Evolutionary conservation across 2,888 invertebrate species (phyloP), one percentile per base, ranked within the genome.

Genomic region (Plemyria rubiginata): DNA sequence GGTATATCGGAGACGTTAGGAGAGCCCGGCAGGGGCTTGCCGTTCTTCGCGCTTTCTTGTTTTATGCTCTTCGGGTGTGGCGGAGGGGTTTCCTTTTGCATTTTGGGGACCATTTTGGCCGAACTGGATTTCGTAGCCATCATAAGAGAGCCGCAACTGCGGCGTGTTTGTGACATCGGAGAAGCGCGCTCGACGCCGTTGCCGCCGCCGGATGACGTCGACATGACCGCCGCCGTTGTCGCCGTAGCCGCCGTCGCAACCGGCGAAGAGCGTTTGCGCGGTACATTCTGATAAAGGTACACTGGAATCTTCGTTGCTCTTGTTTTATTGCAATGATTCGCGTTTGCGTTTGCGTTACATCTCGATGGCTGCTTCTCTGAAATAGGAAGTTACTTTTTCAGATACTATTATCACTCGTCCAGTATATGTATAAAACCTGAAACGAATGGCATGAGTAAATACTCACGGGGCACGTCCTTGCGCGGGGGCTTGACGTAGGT

Each of bases 111-210:
- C 60, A 92, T 87, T 79, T 94, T 94, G 0, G 94, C 94, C 0
- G 93, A 93, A 71, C 94, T 94, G 0, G 94, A 94, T 65, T 94
- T 94, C 0, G 94, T 94, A 0, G 94, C 94, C 70, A 91, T 94
- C 80, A 94, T 94, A 36, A 92, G 70, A 0, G 92, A 91, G 0
- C 87, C 82, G 0, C 58, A 58, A n/a, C n/a, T n/a, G 11, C 50
- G 54, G 13, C 62, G 57, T 13, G 46, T 36, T 15, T 48, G 36
- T 0, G 57, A 43, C 0, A 66, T 1, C 0, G 58, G 61, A 0
- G 70, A 65, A 0, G 55, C 0, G 58, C 59, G 3, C 54, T 65
- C n/a, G 50, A 45, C 11, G 60, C 48, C 46, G 8, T 12, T 28
- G 8, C 5, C 36, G 11, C 13, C 50, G 32, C 16, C 16, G 2